Evolutionary conservation across 2,113 vertebrate species (phyloP), one percentile per base, ranked within the genome.

Genomic region (Galeopterus variegatus): DNA sequence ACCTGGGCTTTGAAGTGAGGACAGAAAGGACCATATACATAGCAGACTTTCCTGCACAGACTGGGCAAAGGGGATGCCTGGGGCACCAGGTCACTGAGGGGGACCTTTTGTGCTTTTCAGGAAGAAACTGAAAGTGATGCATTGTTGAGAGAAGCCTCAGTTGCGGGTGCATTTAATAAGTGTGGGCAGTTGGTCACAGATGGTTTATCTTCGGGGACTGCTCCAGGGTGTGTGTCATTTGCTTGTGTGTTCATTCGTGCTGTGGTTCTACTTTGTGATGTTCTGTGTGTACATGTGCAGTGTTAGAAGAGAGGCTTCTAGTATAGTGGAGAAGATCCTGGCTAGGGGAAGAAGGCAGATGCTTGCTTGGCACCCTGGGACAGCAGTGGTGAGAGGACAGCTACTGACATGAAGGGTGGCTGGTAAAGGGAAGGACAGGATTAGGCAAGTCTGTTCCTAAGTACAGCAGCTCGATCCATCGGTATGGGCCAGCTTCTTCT

Each of bases 161-260:
- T 72, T 13, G 50, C 33, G 0, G 60, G 31, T 14, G 14, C 11
- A 4, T 31, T 36, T 54, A 31, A 8, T 26, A 60, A 14, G 41
- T 10, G 10, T 36, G 45, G 36, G 48, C 45, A 12, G n/a, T 6
- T 31, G 75, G 21, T 77, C 50, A 2, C 50, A n/a, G 36, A 45
- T 3, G 2, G 33, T 33, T 5, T 10, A 13, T 12, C 72, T 8
- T 6, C 6, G 14, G 62, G 73, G 21, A 12, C 2, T 4, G 26
- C 21, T 52, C 23, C 24, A 9, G 33, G 11, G 0, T 26, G 3
- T 1, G 23, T 41, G 60, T 9, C 3, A 5, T 19, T 23, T 24
- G 36, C 36, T 33, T 8, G 9, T 21, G 36, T 58, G 15, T 45
- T 64, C 72, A 3, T 24, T 50, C 18, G 17, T 19, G 19, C 45